A percentile compares a stretch with the other conserved stretches of the same genome.
Conservation (phyloP, 2,888 invertebrate genomes). For the Diarsia brunnea region DNA sequence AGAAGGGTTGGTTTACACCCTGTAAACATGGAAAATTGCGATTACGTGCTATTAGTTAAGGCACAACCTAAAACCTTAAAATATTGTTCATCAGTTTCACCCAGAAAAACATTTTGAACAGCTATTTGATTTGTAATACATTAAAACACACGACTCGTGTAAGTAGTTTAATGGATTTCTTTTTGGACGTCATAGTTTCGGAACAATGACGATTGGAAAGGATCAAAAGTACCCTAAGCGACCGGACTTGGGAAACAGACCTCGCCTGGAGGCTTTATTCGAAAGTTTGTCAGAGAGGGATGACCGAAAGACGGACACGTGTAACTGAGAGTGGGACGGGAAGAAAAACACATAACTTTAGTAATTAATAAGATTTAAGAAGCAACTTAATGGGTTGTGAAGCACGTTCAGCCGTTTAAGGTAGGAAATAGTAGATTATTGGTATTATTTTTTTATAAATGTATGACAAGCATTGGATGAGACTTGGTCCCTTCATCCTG, state of each 20-base stretch:
- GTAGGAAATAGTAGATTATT: no score
- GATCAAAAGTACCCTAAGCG: not conserved
- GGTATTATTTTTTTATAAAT: no score
- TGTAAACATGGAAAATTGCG: not conserved
- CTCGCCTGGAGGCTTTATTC: constrained; percentile 25
- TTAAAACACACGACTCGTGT: not conserved
- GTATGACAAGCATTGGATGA: no score
- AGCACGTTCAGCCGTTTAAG: not conserved
- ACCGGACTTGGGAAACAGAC: not conserved
- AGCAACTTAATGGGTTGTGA: no score
- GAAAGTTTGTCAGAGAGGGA: constrained; percentile 8
- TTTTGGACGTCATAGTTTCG: not conserved
- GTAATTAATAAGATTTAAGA: not conserved
- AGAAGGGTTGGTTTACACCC: no score
- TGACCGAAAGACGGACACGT: not conserved
- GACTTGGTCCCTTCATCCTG: no score
- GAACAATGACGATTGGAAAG: constrained; percentile 3
- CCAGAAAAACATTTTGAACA: not conserved
- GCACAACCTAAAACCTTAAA: not conserved
- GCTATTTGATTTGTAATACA: not conserved
- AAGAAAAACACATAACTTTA: not conserved
- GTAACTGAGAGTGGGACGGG: not conserved
- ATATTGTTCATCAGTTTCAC: not conserved
- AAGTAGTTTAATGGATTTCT: not conserved
- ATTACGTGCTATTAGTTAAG: not conserved